Conservation (phyloP, 92 coral and sea anemone genomes). For the Zoanthus gigantus region DNA sequence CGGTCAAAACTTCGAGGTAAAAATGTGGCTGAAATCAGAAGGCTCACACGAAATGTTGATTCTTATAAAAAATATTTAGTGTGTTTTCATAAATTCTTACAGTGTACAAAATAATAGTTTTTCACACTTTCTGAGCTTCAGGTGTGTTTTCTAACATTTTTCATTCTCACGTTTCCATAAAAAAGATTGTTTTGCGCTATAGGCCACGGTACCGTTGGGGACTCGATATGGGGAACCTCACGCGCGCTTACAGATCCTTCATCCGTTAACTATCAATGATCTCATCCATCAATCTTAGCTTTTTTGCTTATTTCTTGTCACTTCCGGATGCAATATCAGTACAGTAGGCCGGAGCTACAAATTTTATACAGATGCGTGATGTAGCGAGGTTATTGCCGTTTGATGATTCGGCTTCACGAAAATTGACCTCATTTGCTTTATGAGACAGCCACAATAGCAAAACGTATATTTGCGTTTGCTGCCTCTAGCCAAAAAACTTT, state of each 20-base stretch:
- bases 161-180: too few species aligned
- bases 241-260: background rate
- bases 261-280: background rate
- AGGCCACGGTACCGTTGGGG: background rate
- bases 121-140: too few species aligned
- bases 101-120: too few species aligned
- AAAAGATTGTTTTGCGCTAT: too few species aligned
- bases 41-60: too few species aligned
- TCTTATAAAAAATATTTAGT: too few species aligned
- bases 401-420: background rate
- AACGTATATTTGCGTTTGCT: too few species aligned
- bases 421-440: background rate
- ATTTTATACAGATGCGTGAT: background rate
- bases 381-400: background rate
- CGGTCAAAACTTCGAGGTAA: too few species aligned
- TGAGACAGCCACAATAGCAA: background rate
- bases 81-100: too few species aligned
- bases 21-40: too few species aligned
- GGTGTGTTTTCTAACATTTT: too few species aligned
- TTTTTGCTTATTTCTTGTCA: conserved; percentile 17
- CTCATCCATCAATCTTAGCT: conserved; percentile 30
- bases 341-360: background rate
- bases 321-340: conserved; percentile 4
- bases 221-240: background rate
- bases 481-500: too few species aligned